Conservation (phyloP, 2,113 vertebrate species). For the Xiphias gladius region DNA sequence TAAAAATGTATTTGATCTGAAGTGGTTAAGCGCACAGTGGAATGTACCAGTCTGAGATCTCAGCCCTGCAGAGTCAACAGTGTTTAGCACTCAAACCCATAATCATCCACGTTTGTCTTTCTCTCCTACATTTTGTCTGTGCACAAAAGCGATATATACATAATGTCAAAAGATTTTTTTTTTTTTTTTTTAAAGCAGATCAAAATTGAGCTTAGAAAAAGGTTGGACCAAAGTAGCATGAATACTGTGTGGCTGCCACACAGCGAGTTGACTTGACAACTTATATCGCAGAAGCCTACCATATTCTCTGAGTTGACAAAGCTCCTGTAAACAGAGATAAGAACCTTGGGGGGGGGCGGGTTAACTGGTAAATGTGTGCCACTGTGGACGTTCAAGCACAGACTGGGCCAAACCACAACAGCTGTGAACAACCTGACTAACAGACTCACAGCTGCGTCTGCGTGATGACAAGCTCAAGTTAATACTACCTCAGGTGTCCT, state of each 20-base stretch:
- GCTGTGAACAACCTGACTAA: constrained; percentile 40
- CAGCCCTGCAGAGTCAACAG: constrained; percentile 35
- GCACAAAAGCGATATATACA: constrained; percentile 2
- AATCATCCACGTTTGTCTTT: constrained; percentile 44
- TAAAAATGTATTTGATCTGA: constrained; percentile 1
- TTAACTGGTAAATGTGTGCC: constrained; percentile 29
- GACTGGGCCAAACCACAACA: constrained; percentile 48
- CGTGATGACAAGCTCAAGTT: constrained; percentile 18
- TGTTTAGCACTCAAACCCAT: constrained; percentile 27
- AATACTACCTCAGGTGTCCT: constrained; percentile 1
- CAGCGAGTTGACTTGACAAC: constrained; percentile 2
- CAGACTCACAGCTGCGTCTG: constrained; percentile 31
- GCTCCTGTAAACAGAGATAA: constrained; percentile 59
- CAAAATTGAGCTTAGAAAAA: constrained; percentile 10
- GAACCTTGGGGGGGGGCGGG: constrained; percentile 35
- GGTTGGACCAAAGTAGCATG: neutral
- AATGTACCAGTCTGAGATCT: constrained; percentile 6
- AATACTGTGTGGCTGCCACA: neutral
- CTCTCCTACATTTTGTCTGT: constrained; percentile 11
- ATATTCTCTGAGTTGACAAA: constrained; percentile 39
- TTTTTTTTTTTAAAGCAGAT: constrained; percentile 32
- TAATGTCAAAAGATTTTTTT: neutral
- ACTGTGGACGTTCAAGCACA: constrained; percentile 10
- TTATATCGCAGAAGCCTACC: neutral
- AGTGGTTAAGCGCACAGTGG: constrained; percentile 12